A percentile compares a stretch with the other conserved stretches of the same genome.
Evolutionary conservation across 1,140 invertebrate genomes (phyloP).

Genomic region (Drosophila guanche): DNA sequence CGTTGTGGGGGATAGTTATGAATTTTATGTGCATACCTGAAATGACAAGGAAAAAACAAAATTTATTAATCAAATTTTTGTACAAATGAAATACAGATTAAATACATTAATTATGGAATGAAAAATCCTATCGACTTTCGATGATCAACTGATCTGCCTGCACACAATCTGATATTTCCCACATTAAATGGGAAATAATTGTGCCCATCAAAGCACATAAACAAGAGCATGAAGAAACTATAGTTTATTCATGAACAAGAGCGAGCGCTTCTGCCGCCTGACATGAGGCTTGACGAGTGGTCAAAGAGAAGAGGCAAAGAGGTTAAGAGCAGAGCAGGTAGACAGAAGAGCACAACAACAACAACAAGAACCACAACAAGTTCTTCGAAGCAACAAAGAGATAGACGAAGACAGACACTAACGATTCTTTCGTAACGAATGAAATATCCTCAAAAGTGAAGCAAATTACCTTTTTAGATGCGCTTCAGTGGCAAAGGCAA

Average conservation of each 20-base stretch:
- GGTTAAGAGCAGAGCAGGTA: conserved; percentile 27
- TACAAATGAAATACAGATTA: too few relatives aligned
- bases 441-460: conserved; percentile 33
- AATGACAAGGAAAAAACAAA: conserved; percentile 43
- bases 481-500: conserved; percentile 48
- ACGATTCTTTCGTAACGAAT: conserved; percentile 34
- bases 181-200: conserved; percentile 70
- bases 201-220: conserved; percentile 36
- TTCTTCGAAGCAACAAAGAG: too few relatives aligned
- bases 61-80: too few relatives aligned
- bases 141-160: not conserved
- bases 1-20: conserved; percentile 23
- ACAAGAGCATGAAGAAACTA: too few relatives aligned
- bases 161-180: conserved; percentile 37
- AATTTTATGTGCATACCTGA: conserved; percentile 59
- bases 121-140: conserved; percentile 1
- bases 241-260: conserved; percentile 32
- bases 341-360: conserved; percentile 20
- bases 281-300: conserved; percentile 1
- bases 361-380: conserved; percentile 9
- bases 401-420: conserved; percentile 4
- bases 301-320: too few relatives aligned
- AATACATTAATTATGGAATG: too few relatives aligned
- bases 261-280: conserved; percentile 3
- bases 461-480: conserved; percentile 70